Percentiles rank a stretch among this genome's conserved stretches.
Conservation (phyloP, 2,113 vertebrate species). For the Albula goreensis region DNA sequence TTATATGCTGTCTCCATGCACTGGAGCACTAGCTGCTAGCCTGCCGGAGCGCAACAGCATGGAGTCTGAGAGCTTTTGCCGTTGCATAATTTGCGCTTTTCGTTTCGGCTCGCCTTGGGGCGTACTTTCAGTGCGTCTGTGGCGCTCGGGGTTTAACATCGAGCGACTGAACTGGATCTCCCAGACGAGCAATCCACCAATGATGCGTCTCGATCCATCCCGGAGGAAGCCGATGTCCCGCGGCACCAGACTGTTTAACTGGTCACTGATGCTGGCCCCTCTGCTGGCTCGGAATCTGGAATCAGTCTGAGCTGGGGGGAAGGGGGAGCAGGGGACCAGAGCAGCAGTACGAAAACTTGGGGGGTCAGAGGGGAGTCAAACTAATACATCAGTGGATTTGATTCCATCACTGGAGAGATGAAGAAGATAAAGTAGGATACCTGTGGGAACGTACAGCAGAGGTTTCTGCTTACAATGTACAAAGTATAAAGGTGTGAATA, state of each 20-base stretch:
- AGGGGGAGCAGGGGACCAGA: not conserved
- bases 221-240: not conserved
- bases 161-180: constrained; percentile 12
- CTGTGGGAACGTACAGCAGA: not conserved
- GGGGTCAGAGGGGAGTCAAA: not conserved
- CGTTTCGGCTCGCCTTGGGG: not conserved
- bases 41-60: not conserved
- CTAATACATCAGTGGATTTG: not conserved
- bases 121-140: not conserved
- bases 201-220: not conserved
- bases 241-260: not conserved
- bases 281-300: not conserved
- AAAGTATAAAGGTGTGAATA: not conserved
- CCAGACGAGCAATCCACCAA: not conserved
- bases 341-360: not conserved
- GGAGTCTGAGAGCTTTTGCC: not conserved
- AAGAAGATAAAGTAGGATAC: not conserved
- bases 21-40: not conserved
- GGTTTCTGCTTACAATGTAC: not conserved
- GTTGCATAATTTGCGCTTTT: not conserved
- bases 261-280: not conserved
- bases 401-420: not conserved
- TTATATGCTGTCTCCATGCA: not conserved
- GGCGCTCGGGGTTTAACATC: not conserved
- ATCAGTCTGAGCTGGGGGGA: not conserved